Evolutionary conservation across 2,888 invertebrate genomes (phyloP), one percentile per base, ranked within the genome.

Genomic region (Ethmia dodecea): DNA sequence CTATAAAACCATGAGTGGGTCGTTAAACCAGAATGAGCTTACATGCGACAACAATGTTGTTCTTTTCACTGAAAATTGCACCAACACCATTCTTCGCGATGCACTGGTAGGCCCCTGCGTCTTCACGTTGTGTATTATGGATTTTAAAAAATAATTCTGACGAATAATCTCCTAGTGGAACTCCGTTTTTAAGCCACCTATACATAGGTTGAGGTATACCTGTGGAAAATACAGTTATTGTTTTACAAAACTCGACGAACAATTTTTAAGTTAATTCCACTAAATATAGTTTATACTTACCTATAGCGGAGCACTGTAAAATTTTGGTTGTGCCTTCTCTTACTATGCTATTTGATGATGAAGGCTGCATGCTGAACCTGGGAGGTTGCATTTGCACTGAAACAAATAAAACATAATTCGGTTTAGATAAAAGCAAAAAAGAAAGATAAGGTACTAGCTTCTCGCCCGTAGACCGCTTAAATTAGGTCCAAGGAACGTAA

Each of bases 161-260:
- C 36, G 94, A 92, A 66, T 93, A 93, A 66, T 96, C 94, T 41
- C 89, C 91, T 45, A 96, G 88, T 33, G 93, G 92, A 38, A 88
- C 71, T 26, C 94, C 95, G 75, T 98, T 93, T 81, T 95, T 96
- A 46, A 95, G 86, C 97, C 97, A 98, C 65, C 93, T 91, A 83
- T 96, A 97, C 77, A 93, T 92, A 22, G 97, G 96, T 61, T 93
- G 93, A n/a, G 97, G 98, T 72, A 93, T 92, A 55, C 96, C 96
- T 95, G 31, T 32, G 25, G 30, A 22, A 14, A 20, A 18, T 5
- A 20, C 8, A 20, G n/a, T 20, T 8, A 5, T 3, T 3, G 20
- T 20, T 20, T 20, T 8, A 20, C n/a, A 20, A n/a, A 20, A 20
- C 8, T 2, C 20, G 20, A 9, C 20, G n/a, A 20, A 8, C 9